phyloP scores from a whole-genome alignment of 1,140 invertebrate genomes.

The Zaprionus davidi region DNA sequence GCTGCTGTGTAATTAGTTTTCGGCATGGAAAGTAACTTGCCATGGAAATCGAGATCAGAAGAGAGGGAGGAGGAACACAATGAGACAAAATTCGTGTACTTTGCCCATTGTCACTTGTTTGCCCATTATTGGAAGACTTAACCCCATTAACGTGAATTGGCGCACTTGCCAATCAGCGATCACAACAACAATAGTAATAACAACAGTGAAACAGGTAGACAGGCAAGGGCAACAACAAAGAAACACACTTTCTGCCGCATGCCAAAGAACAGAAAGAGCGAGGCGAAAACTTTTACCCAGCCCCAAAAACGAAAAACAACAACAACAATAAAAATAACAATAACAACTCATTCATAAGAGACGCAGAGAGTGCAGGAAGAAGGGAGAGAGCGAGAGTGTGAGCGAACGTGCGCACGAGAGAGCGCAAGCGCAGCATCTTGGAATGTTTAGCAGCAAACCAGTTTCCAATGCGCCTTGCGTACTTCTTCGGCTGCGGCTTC shows the following conservation, averaged over 20 bases:
- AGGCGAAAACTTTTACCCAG: constrained; percentile 73
- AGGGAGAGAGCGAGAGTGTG: neutral
- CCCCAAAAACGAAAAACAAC: constrained; percentile 38
- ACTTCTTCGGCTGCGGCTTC: neutral
- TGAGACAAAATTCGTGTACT: neutral
- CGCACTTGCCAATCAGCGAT: constrained; percentile 79
- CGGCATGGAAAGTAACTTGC: constrained; percentile 68
- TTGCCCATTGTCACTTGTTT: constrained; percentile 56
- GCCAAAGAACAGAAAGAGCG: constrained; percentile 55
- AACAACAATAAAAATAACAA: constrained; percentile 54
- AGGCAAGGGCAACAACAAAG: constrained; percentile 61
- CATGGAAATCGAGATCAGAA: constrained; percentile 13
- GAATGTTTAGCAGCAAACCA: neutral
- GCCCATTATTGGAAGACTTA: constrained; percentile 78
- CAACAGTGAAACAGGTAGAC: constrained; percentile 58
- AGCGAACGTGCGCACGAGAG: neutral
- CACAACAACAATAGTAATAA: constrained; percentile 32
- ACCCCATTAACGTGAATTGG: constrained; percentile 80
- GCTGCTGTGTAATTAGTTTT: constrained; percentile 58
- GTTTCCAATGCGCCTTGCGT: neutral
- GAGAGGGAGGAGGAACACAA: neutral
- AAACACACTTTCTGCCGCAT: constrained; percentile 73
- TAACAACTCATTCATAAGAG: constrained; percentile 66
- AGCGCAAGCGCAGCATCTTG: constrained; percentile 4
- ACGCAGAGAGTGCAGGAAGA: constrained; percentile 6